Base-by-base conservation (phyloP, 2,797 vertebrate species). In the Gadopsis marmoratus region DNA sequence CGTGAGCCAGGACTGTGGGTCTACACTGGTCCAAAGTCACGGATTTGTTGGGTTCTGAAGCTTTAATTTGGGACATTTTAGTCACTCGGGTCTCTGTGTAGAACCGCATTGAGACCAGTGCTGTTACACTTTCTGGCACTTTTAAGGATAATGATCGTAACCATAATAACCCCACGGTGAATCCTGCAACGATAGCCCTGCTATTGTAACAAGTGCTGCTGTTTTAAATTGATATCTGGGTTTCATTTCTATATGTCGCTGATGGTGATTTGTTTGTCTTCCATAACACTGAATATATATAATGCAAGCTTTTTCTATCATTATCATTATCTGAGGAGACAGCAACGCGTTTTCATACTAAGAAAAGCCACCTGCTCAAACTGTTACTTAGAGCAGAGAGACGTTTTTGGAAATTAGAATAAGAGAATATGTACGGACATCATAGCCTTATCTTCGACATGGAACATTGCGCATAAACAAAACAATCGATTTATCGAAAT, bases 161-260 rank as follows among this genome's bases (percentile, higher is more conserved):
- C 48, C n/a, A 11, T 13, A 47, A 16, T 43, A 23, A 11, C 39
- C 2, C 4, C 1, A 16, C 14, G 13, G 5, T 35, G 12, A 29
- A 26, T 26, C 1, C 11, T 21, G 9, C 3, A 26, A 23, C 37
- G 19, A 39, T 5, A 26, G 0, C 4, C 1, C 19, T 21, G 47
- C 67, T 51, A 35, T 17, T 29, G 17, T 17, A 23, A 76, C 76
- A 67, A 67, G 26, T 70, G 50, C 8, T 62, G 4, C n/a, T 35
- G 45, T 68, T 60, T 53, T 4, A 31, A 39, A 33, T 2, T 10
- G 21, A 58, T 62, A 56, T 63, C 8, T 54, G 31, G 8, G 11
- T 14, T 47, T 50, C 0, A 19, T 59, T 43, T 74, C 53, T 2
- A 29, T 33, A 43, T n/a, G 3, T 43, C 5, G 4, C 16, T 62